Evolutionary conservation across 2,888 invertebrate species (phyloP).

Genomic region (Mythimna lalbum): DNA sequence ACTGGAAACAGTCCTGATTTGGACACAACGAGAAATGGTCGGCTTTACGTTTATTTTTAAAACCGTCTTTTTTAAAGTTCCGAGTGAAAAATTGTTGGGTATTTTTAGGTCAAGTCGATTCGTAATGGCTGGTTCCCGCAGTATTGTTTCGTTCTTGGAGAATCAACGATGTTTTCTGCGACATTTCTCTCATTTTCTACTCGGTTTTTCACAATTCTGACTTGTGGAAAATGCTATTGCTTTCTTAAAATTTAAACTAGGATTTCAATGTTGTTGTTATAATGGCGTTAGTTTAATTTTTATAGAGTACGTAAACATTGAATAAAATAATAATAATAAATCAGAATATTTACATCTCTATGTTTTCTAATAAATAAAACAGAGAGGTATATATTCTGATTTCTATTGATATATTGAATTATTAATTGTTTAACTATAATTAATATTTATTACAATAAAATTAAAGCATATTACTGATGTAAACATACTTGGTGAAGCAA

Average conservation of each 20-base stretch:
- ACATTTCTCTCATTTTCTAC: conserved; percentile 46
- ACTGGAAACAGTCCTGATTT: conserved; percentile 54
- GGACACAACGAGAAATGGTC: conserved; percentile 62
- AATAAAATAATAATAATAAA: no score
- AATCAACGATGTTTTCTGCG: conserved; percentile 54
- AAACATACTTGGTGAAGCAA: no score
- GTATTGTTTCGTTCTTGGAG: conserved; percentile 57
- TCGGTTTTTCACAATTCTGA: conserved; percentile 35
- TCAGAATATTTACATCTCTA: no score
- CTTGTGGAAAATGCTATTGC: conserved; percentile 8
- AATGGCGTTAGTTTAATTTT: background rate
- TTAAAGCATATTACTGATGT: no score
- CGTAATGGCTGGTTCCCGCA: conserved; percentile 45
- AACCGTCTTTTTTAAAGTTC: conserved; percentile 56
- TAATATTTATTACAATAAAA: no score
- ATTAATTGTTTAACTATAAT: background rate
- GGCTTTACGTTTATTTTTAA: conserved; percentile 54
- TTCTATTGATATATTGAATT: background rate
- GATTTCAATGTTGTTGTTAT: background rate
- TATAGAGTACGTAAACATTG: background rate
- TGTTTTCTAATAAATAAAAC: background rate
- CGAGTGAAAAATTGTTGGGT: conserved; percentile 60
- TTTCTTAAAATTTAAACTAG: conserved; percentile 7
- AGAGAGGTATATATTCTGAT: background rate
- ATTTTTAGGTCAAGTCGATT: conserved; percentile 63